These are phyloP conservation scores for Dryobates pubescens DNA, from an alignment of 2,797 vertebrate genomes.

Conservation along the genomic window DNA sequence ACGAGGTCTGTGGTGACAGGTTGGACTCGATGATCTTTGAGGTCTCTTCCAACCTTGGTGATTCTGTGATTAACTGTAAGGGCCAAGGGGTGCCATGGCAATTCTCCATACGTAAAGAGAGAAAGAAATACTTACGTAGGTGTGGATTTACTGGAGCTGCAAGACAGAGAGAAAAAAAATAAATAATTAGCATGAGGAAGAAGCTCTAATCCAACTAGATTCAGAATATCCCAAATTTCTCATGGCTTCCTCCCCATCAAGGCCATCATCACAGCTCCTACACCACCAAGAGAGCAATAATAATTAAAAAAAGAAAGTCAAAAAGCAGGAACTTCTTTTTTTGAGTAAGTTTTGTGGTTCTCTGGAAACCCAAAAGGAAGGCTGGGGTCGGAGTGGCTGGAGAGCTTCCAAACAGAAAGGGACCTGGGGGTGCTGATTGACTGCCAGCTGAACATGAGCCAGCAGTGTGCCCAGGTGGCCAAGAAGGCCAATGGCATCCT, in stretches of 20 bases:
- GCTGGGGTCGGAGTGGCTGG: too few species aligned
- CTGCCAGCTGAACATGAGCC: too few species aligned
- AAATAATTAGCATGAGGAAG: conserved; percentile 22
- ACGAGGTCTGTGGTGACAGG: too few species aligned
- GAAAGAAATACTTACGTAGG: conserved; percentile 90
- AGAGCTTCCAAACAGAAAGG: too few species aligned
- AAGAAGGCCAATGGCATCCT: too few species aligned
- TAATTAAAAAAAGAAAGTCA: neutral
- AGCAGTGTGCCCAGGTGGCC: too few species aligned
- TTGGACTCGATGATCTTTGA: too few species aligned
- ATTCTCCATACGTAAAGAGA: neutral
- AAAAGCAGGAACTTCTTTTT: neutral
- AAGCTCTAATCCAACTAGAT: neutral
- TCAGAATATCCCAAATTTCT: neutral
- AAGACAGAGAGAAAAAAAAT: conserved; percentile 71
- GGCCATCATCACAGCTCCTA: neutral
- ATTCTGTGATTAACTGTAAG: neutral
- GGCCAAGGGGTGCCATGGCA: accelerated
- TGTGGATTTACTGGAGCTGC: conserved; percentile 97
- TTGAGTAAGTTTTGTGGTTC: neutral
- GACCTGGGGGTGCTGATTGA: too few species aligned
- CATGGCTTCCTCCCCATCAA: too few species aligned
- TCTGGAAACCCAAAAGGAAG: neutral
- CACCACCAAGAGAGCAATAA: too few species aligned
- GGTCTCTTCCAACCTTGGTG: too few species aligned